Evolutionary conservation across 2,797 vertebrate genomes (phyloP), one percentile per base, ranked within the genome.

Genomic region (Leuciscus waleckii): DNA sequence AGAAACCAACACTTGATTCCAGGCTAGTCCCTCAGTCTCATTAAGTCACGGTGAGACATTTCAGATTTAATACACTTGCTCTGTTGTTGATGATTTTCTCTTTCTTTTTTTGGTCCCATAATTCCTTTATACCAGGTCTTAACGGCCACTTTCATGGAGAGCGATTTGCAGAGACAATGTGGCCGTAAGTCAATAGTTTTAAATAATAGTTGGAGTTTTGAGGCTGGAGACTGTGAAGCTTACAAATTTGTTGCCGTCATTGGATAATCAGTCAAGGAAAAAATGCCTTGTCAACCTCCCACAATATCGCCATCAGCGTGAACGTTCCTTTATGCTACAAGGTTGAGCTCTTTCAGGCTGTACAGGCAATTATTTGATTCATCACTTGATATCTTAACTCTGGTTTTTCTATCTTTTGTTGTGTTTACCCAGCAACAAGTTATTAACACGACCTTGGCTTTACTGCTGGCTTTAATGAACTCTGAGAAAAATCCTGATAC

Each of bases 61-160:
- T 85, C 49, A 67, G 71, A 89, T 89, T 90, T 81, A 85, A 84
- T 89, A 87, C 81, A 79, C 56, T 82, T 83, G 83, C 88, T 58
- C 61, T 86, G 81, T 46, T 43, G 78, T 74, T 81, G 17, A 43
- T 81, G 17, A 43, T 19, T 65, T 54, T 17, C 9, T 14, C 35
- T 73, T n/a, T 9, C 54, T 80, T 69, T 65, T 79, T 70, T 77
- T 54, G 51, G 80, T 79, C 79, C 79, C 69, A 39, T 78, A 19
- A 41, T 26, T 61, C 63, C 69, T 88, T 88, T 35, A 69, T 89
- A 87, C 80, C 71, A 56, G 17, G 63, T 81, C 58, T 76, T 87
- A 86, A 58, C 39, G 32, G 26, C 10, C 19, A 16, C 32, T 65
- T 74, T 1, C 37, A 9, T 69, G 37, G 32, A 58, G 35, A 71